phyloP scores from a whole-genome alignment of 2,113 vertebrate species.

The Zingel zingel region DNA sequence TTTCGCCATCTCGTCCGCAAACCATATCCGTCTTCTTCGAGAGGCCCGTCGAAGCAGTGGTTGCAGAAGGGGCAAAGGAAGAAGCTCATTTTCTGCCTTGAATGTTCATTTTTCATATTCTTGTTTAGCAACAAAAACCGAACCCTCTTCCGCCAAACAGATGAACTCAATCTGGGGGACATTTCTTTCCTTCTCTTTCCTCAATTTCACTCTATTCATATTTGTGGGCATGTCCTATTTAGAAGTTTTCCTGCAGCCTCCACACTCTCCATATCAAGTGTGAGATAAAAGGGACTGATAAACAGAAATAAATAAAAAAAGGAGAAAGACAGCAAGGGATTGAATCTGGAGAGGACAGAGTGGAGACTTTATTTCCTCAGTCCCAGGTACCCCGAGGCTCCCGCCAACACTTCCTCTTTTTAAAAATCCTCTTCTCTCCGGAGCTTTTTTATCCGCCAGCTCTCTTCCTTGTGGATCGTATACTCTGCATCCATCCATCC shows the following conservation, averaged over 20 bases:
- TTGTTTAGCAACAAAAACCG: not conserved
- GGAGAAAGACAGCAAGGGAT: not conserved
- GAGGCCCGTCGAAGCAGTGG: not conserved
- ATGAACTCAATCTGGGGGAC: constrained; percentile 18
- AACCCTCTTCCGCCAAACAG: no score
- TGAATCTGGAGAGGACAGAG: constrained; percentile 27
- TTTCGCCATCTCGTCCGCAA: constrained; percentile 31
- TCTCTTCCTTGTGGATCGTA: constrained; percentile 64
- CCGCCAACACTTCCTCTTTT: constrained; percentile 21
- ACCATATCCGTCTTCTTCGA: not conserved
- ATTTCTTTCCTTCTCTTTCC: not conserved
- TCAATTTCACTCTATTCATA: not conserved
- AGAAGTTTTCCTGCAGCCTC: not conserved
- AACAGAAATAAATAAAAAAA: not conserved
- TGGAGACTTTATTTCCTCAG: constrained; percentile 29
- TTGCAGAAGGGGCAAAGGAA: not conserved
- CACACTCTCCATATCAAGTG: constrained; percentile 22
- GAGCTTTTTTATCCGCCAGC: constrained; percentile 12
- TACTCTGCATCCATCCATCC: constrained; percentile 7
- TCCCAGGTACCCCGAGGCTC: constrained; percentile 19
- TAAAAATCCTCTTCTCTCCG: not conserved
- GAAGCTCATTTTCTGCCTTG: not conserved
- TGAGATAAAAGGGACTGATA: constrained; percentile 40
- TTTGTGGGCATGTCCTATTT: constrained; percentile 19
- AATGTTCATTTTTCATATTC: not conserved